These are phyloP conservation scores for Apodemia zela DNA, from an alignment of 2,888 invertebrate genomes.

Conservation along the genomic window DNA sequence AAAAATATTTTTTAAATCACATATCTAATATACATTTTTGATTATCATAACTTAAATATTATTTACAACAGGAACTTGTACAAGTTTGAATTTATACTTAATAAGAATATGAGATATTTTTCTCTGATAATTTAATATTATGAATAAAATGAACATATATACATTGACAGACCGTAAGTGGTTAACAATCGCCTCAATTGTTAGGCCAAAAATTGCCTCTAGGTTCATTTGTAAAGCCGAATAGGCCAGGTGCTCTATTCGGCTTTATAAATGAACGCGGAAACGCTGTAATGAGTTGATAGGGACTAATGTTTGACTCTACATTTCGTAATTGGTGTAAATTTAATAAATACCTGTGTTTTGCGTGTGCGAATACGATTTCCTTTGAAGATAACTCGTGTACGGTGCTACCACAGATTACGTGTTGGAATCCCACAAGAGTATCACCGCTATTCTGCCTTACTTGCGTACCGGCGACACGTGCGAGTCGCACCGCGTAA, in stretches of 20 bases:
- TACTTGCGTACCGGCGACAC: conserved; percentile 28
- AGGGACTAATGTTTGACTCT: conserved; percentile 19
- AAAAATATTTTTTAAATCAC: background rate
- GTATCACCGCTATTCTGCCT: conserved; percentile 24
- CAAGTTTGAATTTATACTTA: background rate
- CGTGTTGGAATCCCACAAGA: conserved; percentile 13
- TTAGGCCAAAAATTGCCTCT: conserved; percentile 36
- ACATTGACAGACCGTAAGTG: conserved; percentile 32
- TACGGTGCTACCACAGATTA: background rate
- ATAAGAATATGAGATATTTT: background rate
- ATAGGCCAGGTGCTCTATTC: conserved; percentile 31
- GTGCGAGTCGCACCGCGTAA: conserved; percentile 40
- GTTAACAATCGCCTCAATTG: conserved; percentile 35
- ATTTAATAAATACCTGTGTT: background rate
- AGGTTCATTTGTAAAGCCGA: conserved; percentile 8
- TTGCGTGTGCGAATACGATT: conserved; percentile 13
- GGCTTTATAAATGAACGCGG: conserved; percentile 30
- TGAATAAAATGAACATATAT: background rate
- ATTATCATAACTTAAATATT: background rate
- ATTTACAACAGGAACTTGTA: background rate
- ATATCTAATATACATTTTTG: background rate
- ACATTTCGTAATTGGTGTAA: background rate
- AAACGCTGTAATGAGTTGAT: conserved; percentile 28
- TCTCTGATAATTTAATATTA: background rate
- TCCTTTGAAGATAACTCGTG: conserved; percentile 15